Percentiles rank a stretch among this genome's conserved stretches.
Evolutionary conservation across 2,888 invertebrate genomes (phyloP).

Genomic region (Deilephila porcellus): DNA sequence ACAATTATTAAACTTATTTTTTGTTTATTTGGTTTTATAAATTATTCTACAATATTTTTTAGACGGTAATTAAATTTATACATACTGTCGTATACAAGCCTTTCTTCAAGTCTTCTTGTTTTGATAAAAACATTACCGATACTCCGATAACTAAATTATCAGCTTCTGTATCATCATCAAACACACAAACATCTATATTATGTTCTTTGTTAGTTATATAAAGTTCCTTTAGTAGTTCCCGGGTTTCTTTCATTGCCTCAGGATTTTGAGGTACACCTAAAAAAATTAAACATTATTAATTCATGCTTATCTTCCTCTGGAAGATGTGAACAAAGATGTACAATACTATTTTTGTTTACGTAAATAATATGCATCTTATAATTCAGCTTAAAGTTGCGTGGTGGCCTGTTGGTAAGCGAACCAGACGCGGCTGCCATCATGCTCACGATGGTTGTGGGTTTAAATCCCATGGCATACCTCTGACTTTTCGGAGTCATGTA

Average conservation of each 20-base stretch:
- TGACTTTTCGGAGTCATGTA: too few species aligned
- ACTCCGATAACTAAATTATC: constrained; percentile 51
- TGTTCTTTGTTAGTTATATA: constrained; percentile 33
- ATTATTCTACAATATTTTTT: background rate
- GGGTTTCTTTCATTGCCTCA: constrained; percentile 50
- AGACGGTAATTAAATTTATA: background rate
- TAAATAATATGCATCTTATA: too few species aligned
- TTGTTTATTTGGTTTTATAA: background rate
- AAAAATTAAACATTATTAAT: background rate
- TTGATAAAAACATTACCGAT: constrained; percentile 41
- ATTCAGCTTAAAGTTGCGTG: too few species aligned
- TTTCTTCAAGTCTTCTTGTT: constrained; percentile 33
- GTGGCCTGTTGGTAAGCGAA: too few species aligned
- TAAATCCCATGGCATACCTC: too few species aligned
- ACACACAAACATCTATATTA: constrained; percentile 50
- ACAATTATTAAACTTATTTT: too few species aligned
- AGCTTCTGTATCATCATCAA: constrained; percentile 47
- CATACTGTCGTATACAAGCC: background rate
- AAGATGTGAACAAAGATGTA: too few species aligned
- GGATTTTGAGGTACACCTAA: constrained; percentile 49
- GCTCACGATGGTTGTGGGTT: too few species aligned
- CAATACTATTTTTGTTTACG: too few species aligned
- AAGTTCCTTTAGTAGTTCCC: constrained; percentile 32
- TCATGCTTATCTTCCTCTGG: too few species aligned
- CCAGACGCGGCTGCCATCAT: too few species aligned